Percentiles rank a stretch among this genome's conserved stretches.
Evolutionary conservation across 2,113 vertebrate species (phyloP).

Genomic region (Pomatorhinus ruficollis): DNA sequence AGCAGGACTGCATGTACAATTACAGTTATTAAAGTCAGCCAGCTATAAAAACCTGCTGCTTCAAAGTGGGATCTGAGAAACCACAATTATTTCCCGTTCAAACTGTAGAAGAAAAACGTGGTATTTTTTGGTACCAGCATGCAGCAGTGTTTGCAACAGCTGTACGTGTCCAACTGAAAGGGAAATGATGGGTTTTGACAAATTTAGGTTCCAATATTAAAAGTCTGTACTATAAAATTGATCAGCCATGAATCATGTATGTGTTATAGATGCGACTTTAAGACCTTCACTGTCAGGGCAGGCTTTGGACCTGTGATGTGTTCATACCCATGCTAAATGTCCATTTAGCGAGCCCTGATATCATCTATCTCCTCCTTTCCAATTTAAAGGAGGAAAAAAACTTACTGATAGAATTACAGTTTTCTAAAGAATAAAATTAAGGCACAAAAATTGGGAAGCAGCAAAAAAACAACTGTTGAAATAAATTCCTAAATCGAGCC

Average conservation of each 20-base stretch:
- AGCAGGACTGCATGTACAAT: background rate
- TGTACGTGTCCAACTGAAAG: background rate
- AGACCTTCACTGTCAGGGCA: background rate
- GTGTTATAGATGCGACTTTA: background rate
- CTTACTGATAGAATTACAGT: background rate
- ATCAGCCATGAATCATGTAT: background rate
- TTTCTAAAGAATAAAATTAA: background rate
- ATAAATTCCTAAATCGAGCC: background rate
- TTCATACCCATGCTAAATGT: background rate
- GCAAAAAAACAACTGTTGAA: background rate
- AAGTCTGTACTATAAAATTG: background rate
- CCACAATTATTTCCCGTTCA: constrained; percentile 48
- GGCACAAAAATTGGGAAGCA: background rate
- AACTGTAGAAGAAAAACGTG: constrained; percentile 25
- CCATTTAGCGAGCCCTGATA: background rate
- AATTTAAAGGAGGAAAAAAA: background rate
- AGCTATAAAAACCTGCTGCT: background rate
- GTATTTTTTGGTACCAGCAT: background rate
- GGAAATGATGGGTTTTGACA: background rate
- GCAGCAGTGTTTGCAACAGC: background rate
- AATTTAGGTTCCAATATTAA: background rate
- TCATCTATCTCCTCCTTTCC: background rate
- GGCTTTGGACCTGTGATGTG: background rate
- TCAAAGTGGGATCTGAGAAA: constrained; percentile 40
- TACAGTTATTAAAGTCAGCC: constrained; percentile 22